phyloP scores from a whole-genome alignment of 2,113 vertebrate genomes.

The Epinephelus fuscoguttatus region DNA sequence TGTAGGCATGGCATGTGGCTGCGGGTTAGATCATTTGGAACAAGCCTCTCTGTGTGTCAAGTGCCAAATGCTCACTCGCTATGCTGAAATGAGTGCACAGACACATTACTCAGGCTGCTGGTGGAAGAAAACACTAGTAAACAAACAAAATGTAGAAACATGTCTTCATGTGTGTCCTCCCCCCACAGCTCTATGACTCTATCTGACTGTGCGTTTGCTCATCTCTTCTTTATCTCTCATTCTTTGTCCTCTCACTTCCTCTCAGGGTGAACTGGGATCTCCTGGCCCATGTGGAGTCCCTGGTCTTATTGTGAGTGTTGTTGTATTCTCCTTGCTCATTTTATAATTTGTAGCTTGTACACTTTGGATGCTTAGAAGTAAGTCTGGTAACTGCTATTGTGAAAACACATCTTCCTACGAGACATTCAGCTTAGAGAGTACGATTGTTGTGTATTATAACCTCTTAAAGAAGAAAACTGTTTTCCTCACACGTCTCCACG shows the following conservation, averaged over 20 bases:
- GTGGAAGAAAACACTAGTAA: slow-evolving; percentile 24
- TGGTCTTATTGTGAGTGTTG: slow-evolving; percentile 94
- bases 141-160: slow-evolving; percentile 32
- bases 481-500: no score
- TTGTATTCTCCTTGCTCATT: slow-evolving; percentile 30
- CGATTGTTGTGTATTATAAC: neutral
- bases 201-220: neutral
- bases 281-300: slow-evolving; percentile 93
- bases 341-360: neutral
- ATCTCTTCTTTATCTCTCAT: slow-evolving; percentile 23
- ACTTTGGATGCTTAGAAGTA: neutral
- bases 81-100: slow-evolving; percentile 25
- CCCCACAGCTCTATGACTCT: neutral
- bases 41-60: slow-evolving; percentile 74
- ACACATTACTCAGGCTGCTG: slow-evolving; percentile 7
- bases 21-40: slow-evolving; percentile 59
- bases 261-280: slow-evolving; percentile 93
- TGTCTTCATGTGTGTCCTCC: neutral
- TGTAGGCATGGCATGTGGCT: slow-evolving; percentile 65
- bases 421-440: neutral
- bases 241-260: slow-evolving; percentile 33
- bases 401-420: neutral
- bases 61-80: slow-evolving; percentile 54
- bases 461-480: neutral
- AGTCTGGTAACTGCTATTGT: no score